Conservation (phyloP, 2,888 invertebrate species). For the Tetragonula carbonaria region DNA sequence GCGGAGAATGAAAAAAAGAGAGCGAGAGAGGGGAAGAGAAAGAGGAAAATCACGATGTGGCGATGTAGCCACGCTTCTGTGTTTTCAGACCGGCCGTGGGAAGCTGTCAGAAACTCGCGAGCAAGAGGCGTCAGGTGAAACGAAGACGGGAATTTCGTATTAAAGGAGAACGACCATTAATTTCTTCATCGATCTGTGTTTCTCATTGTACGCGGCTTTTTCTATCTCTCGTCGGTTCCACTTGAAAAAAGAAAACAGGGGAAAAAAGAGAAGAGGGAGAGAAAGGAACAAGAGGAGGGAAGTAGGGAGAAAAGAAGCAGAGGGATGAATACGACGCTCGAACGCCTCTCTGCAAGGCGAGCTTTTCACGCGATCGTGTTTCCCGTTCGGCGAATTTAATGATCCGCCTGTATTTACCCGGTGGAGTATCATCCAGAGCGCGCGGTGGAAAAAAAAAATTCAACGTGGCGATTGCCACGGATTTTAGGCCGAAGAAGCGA, state of each 20-base stretch:
- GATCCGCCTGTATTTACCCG: slow-evolving; percentile 37
- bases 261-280: neutral
- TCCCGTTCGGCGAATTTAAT: slow-evolving; percentile 42
- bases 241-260: neutral
- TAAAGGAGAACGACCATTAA: slow-evolving; percentile 58
- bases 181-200: slow-evolving; percentile 53
- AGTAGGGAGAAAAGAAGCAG: neutral
- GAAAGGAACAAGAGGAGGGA: neutral
- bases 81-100: neutral
- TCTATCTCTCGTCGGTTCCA: neutral
- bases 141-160: slow-evolving; percentile 36
- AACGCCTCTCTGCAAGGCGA: slow-evolving; percentile 7
- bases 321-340: slow-evolving; percentile 25
- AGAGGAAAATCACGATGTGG: neutral
- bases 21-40: too few species aligned
- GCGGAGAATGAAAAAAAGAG: neutral
- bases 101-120: slow-evolving; percentile 27
- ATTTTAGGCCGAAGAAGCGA: neutral
- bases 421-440: slow-evolving; percentile 2
- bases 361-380: slow-evolving; percentile 20
- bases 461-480: slow-evolving; percentile 5
- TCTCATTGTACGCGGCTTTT: slow-evolving; percentile 27
- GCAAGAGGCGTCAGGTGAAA: slow-evolving; percentile 14
- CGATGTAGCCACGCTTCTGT: slow-evolving; percentile 15
- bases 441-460: slow-evolving; percentile 5